A percentile compares a stretch with the other conserved stretches of the same genome.
These are phyloP conservation scores for Melanogrammus aeglefinus DNA, from an alignment of 2,797 vertebrate genomes.

Conservation along the genomic window DNA sequence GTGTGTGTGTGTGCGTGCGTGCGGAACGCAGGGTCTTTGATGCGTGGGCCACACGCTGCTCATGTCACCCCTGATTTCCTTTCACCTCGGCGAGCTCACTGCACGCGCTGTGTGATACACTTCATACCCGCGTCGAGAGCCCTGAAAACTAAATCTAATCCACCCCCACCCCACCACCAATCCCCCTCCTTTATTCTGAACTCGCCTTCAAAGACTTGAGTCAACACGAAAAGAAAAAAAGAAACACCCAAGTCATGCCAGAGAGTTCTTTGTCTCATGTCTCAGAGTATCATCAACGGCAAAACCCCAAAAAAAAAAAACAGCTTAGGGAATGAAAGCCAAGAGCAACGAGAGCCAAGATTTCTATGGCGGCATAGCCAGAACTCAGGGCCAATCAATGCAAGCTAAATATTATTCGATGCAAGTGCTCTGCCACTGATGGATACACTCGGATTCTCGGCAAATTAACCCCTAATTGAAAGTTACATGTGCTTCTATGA, in stretches of 20 bases:
- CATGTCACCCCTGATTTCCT: not conserved
- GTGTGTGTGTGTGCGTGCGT: too few relatives aligned
- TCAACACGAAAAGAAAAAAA: not conserved
- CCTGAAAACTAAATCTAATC: not conserved
- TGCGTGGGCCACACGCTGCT: slow-evolving; percentile 3
- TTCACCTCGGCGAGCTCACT: not conserved
- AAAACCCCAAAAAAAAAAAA: not conserved
- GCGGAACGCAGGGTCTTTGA: not conserved
- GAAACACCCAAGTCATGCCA: not conserved
- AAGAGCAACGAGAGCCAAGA: slow-evolving; percentile 47
- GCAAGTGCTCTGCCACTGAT: slow-evolving; percentile 7
- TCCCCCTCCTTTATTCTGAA: not conserved
- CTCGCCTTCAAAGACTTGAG: not conserved
- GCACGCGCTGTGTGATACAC: not conserved
- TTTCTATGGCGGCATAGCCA: not conserved
- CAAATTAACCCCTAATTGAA: slow-evolving; percentile 8
- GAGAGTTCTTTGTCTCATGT: slow-evolving; percentile 1
- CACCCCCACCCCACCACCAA: not conserved
- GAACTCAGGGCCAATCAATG: slow-evolving; percentile 14
- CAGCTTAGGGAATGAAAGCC: not conserved
- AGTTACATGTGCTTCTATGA: slow-evolving; percentile 1
- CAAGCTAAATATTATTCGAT: slow-evolving; percentile 21
- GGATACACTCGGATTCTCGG: slow-evolving; percentile 1
- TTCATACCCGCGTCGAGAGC: not conserved
- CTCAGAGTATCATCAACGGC: not conserved